Evolutionary conservation across 2,113 vertebrate species (phyloP), one percentile per base, ranked within the genome.

Genomic region (Pterocles orientalis): DNA sequence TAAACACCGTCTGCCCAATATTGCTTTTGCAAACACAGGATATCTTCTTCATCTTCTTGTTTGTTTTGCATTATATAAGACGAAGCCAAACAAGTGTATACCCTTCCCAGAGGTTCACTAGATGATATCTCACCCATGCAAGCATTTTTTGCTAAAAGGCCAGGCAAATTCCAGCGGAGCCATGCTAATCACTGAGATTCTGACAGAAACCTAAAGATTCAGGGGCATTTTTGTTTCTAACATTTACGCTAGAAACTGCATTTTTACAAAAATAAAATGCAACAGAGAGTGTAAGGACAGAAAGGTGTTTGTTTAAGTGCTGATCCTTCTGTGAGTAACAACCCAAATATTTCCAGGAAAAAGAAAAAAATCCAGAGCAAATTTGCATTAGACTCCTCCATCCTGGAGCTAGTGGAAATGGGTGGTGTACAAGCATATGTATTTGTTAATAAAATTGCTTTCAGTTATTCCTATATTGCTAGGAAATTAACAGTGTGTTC

Each of bases 21-120:
- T 48, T 71, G 80, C 77, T 96, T 69, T 75, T 41, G 86, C 83
- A 96, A 96, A 88, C 77, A 95, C 9, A 79, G 72, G 91, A 39
- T 95, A 95, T 81, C 92, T 90, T 75, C 88, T 83, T 82, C 76
- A 96, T 93, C 92, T 95, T 60, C 90, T 86, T 96, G 92, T 88
- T 97, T 94, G 94, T 88, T 96, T 89, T 94, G 91, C 80, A 88
- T 88, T 91, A 86, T 36, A 53, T 89, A 87, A 78, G 54, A 29
- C 0, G 54, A 75, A 95, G 57, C 65, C 93, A 96, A 95, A 95
- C 72, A 96, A 91, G 69, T 28, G 3, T 47, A 72, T 50, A 90
- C 50, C 83, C 73, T 89, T 96, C 88, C 90, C 95, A 96, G 86
- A 93, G 94, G 95, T 96, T 91, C 86, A 65, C 71, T 25, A 91